Evolutionary conservation across 2,797 vertebrate species (phyloP), one percentile per base, ranked within the genome.

Genomic region (Diplodus sargus): DNA sequence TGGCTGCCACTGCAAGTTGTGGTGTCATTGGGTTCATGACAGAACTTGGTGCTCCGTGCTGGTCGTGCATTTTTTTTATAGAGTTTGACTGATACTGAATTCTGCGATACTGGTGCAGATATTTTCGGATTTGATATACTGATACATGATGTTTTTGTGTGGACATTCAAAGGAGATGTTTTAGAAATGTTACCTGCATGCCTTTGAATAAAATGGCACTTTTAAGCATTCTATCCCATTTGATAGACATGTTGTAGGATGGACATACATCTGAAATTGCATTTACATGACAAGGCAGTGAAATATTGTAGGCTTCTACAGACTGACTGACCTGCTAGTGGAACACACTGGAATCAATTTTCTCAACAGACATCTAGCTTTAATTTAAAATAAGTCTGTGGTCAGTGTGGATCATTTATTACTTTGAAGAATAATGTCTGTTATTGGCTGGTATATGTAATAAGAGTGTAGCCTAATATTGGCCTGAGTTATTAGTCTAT

Each of bases 21-120:
- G 74, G 90, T 91, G 92, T 94, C 93, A 93, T 5, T 43, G 92
- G 78, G 93, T 94, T 94, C 93, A 92, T 81, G 86, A 77, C 78
- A 91, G 87, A 94, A 89, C 91, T 82, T 92, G 74, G 84, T 91
- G 91, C 88, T 92, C 91, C 65, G 85, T 85, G 72, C 81, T 78
- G 61, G 70, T 81, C 45, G 51, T 72, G 85, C 82, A 77, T 89
- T 89, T 88, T 89, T 89, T 88, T 81, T 82, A 76, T 64, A 69
- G 72, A 62, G 60, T 47, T 78, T 73, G 64, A 85, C 85, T 81
- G 73, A 69, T 81, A 70, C 60, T 76, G 52, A 54, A 65, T 51
- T 74, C 74, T 20, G 25, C 28, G 45, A 77, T 76, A 58, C 60
- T 47, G 2, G 7, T 23, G 23, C 28, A 67, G 34, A 70, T 80